Base-by-base conservation (phyloP, 1,140 invertebrate genomes). In the Cydia amplana region DNA sequence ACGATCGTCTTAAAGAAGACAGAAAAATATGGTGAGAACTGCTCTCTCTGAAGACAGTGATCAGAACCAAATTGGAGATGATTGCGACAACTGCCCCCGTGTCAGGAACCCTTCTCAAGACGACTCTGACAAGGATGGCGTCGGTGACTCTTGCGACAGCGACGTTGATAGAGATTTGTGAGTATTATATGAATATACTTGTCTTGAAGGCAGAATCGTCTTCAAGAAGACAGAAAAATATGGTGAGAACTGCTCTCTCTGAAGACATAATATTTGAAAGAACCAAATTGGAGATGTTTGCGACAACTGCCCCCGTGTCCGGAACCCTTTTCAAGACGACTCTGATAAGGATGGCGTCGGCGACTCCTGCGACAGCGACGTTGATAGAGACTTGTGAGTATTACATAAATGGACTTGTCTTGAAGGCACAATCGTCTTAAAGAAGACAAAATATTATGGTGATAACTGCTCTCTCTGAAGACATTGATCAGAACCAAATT, bases 21-120 rank as follows among this genome's bases (percentile, higher is more conserved):
- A 32, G 0, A 32, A 32, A 32, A 5, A 32, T 32, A 32, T 32
- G 32, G 32, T 32, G 32, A 32, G 32, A 32, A 32, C 2, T 32
- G 5, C 32, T 32, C 32, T 32, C 32, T 32, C 2, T 32, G 32
- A 91, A 70, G 96, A 96, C 82, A 91, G 93, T 74, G 94, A 93
- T 87, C 94, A 94, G 0, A 97, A 98, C 83, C 94, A 94, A 60
- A 91, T 95, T 14, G 98, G 98, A 0, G 98, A 99, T 89, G 96
- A 95, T 6, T 99, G 98, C 85, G 98, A 99, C 89, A 99, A 99
- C 93, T 99, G 98, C 85, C 97, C 97, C 0, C 95, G 94, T 0
- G 93, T 96, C 28, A 94, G 96, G 6, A 99, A 99, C 94, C 93
- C 95, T 0, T 94, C 96, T 60, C 98, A 99, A 86, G 94, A 95